Evolutionary conservation across 2,797 vertebrate species (phyloP), one percentile per base, ranked within the genome.

Genomic region (Catharus ustulatus): DNA sequence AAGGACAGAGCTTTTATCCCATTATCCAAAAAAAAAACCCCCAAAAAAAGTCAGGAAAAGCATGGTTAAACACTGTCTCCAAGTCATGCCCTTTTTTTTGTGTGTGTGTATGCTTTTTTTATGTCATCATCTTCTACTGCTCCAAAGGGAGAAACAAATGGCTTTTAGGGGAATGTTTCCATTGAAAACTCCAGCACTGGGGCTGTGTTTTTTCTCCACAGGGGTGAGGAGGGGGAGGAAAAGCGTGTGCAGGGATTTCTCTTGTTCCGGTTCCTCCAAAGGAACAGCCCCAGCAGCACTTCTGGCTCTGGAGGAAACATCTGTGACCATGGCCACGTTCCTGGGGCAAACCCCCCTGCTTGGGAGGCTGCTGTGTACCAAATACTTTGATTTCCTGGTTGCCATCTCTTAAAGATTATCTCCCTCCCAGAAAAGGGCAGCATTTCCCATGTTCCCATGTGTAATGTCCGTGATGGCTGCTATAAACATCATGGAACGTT

Each of bases 291-390:
- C 61, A 17, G 16, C 68, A 78, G 93, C 89, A 69, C 46, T 81
- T 69, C 19, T 92, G 79, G 21, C 90, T 69, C 73, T 92, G 91
- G 89, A 96, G 96, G 96, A 97, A 97, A 97, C 96, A 97, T 97
- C 95, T 97, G 96, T 75, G 82, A 13, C 67, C 7, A 26, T 79
- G 85, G 67, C 92, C 84, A 76, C 3, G 55, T 69, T 92, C 49
- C 79, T 73, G 0, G 9, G 76, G 87, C 93, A 94, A 93, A 93
- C 67, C 49, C 59, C 71, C 67, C 83, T 49, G 74, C 57, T 3
- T 34, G 34, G 64, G 64, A 82, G 66, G 79, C 58, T 72, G 54
- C 30, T 84, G 73, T 46, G 68, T 75, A 48, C 21, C 21, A 5
- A 95, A 89, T 17, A 74, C 91, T 86, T 95, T 86, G 73, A 88